These are phyloP conservation scores for Luscinia megarhynchos DNA, from an alignment of 2,797 vertebrate genomes.

Conservation along the genomic window DNA sequence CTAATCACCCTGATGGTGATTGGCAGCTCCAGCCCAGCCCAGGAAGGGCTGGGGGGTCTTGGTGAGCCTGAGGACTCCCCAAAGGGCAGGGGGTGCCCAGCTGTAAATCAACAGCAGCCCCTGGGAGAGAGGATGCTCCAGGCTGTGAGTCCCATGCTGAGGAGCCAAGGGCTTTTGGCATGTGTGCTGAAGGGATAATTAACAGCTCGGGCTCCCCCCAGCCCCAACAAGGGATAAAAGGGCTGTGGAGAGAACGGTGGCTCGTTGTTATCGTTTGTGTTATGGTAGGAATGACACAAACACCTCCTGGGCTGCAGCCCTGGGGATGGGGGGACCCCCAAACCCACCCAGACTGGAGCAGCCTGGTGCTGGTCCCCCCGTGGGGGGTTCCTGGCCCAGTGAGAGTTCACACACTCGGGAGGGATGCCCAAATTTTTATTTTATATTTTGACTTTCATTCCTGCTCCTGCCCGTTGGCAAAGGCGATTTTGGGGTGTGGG, in stretches of 20 bases:
- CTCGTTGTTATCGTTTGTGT: not conserved
- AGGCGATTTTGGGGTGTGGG: not conserved
- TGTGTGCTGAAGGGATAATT: not conserved
- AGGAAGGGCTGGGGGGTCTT: fast-evolving
- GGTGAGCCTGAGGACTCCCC: not conserved
- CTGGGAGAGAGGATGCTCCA: fast-evolving
- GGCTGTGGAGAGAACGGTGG: not conserved
- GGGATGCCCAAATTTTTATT: no score
- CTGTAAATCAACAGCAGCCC: not conserved
- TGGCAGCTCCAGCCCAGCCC: not conserved
- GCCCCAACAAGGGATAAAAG: not conserved
- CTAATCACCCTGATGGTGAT: fast-evolving
- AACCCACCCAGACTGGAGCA: not conserved
- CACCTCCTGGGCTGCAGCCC: not conserved
- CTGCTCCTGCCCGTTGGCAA: not conserved
- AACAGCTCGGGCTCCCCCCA: not conserved
- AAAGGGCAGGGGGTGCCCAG: not conserved
- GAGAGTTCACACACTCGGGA: not conserved
- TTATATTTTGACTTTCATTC: not conserved
- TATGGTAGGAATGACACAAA: not conserved
- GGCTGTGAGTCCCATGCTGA: fast-evolving
- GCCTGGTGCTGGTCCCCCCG: fast-evolving
- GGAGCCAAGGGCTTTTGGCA: not conserved
- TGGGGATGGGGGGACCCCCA: not conserved
- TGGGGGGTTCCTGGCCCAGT: fast-evolving